A percentile compares a stretch with the other conserved stretches of the same genome.
phyloP scores from a whole-genome alignment of 2,797 vertebrate species.

The Poecilia velifera region DNA sequence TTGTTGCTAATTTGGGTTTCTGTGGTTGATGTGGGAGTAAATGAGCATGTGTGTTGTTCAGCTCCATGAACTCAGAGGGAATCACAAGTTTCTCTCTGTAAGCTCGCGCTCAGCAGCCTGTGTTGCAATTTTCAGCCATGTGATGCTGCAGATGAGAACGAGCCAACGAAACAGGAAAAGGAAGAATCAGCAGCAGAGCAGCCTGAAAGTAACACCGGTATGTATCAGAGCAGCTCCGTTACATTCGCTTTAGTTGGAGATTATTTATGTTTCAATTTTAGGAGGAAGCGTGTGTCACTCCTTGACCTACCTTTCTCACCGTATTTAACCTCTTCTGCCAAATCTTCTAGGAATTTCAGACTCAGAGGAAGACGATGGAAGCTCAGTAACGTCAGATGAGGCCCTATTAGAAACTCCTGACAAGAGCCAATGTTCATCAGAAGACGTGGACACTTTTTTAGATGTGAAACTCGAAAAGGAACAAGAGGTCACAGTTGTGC shows the following conservation, averaged over 20 bases:
- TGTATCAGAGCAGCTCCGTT: slow-evolving; percentile 12
- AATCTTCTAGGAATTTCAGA: slow-evolving; percentile 35
- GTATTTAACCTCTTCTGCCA: slow-evolving; percentile 7
- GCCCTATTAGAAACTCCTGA: slow-evolving; percentile 19
- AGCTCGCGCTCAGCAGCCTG: slow-evolving; percentile 29
- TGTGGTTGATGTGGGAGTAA: slow-evolving; percentile 10
- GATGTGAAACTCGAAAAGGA: slow-evolving; percentile 50
- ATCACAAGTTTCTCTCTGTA: slow-evolving; percentile 54
- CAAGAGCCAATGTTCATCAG: slow-evolving; percentile 17
- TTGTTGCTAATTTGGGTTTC: slow-evolving; percentile 4
- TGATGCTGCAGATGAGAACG: slow-evolving; percentile 61
- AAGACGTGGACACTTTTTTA: slow-evolving; percentile 1
- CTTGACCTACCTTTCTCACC: neutral
- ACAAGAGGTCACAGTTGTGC: slow-evolving; percentile 35
- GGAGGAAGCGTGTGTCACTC: neutral
- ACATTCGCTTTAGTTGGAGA: neutral
- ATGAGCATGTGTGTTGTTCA: slow-evolving; percentile 19
- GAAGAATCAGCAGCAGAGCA: slow-evolving; percentile 43
- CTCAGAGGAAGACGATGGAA: slow-evolving; percentile 31
- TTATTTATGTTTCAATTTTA: slow-evolving; percentile 9
- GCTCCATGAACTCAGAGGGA: slow-evolving; percentile 15
- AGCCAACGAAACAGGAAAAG: slow-evolving; percentile 58
- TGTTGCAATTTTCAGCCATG: slow-evolving; percentile 77
- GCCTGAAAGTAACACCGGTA: slow-evolving; percentile 48
- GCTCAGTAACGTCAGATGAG: neutral